Evolutionary conservation across 2,888 invertebrate species (phyloP), one percentile per base, ranked within the genome.

Genomic region (Habrosyne pyritoides): DNA sequence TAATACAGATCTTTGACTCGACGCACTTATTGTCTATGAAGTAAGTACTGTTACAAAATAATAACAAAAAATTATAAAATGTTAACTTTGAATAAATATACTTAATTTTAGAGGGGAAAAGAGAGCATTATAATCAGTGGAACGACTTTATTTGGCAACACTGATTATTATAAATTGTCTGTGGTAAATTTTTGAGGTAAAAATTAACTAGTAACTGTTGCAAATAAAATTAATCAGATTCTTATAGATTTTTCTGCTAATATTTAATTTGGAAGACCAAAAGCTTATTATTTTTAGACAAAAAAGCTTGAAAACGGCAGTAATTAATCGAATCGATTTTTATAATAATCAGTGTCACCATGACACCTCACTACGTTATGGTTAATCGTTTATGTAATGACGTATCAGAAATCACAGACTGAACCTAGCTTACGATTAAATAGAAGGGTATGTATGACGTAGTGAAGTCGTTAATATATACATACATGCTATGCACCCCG

Each of bases 1-100:
- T 92, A 92, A 92, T 92, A 92, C 91, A 92, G 91, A 92, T 92
- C 91, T 91, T 90, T 92, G 91, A 91, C 91, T 92, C 87, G 85
- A 87, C 86, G 84, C 84, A 81, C 91, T 89, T 91, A 91, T 68
- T 36, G 68, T 61, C 86, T 90, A 89, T 70, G 67, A 84, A 84
- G 84, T 87, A 89, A 88, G 86, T 89, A 88, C 84, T 81, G 83
- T 85, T 86, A 89, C 73, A 83, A 76, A 73, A 80, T 82, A 80
- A 83, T 86, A 86, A 87, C 85, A 87, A 87, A 77, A 76, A 83
- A 77, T 76, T 79, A 80, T 81, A 81, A 80, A 78, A 77, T 81
- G 83, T 87, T 86, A 89, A 85, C 81, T 83, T 85, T 83, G 83
- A 89, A 91, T 91, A 91, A 91, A 91, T 90, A 91, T 83, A 75